Conservation (phyloP, 2,113 vertebrate species). For the Lasiurus borealis region DNA sequence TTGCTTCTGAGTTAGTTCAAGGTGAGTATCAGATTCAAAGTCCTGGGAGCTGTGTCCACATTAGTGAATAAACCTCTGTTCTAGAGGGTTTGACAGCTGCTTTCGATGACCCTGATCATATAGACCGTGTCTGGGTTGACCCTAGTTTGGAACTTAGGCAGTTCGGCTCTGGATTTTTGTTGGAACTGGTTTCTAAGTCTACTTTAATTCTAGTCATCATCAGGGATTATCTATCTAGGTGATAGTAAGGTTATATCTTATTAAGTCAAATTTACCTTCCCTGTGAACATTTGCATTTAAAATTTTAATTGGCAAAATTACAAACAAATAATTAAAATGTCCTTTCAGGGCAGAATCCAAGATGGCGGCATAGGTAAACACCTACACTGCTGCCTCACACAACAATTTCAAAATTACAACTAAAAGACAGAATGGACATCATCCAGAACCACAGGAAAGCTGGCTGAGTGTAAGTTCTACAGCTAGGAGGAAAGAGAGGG, state of each 20-base stretch:
- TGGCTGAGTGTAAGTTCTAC: too few species aligned
- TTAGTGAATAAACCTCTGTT: neutral
- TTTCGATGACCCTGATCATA: neutral
- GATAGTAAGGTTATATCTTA: neutral
- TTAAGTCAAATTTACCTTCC: neutral
- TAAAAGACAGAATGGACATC: too few species aligned
- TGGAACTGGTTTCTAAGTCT: neutral
- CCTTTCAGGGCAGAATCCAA: too few species aligned
- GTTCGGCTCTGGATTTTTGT: neutral
- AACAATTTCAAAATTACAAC: too few species aligned
- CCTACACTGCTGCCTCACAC: too few species aligned
- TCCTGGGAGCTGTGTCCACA: neutral
- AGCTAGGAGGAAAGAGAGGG: too few species aligned
- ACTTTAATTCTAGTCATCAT: neutral
- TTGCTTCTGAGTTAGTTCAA: neutral
- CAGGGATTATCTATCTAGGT: neutral
- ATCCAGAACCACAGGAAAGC: too few species aligned
- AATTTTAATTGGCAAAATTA: constrained; percentile 35
- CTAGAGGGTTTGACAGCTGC: neutral
- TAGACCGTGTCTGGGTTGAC: neutral
- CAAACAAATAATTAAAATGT: constrained; percentile 12
- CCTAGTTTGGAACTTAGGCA: neutral
- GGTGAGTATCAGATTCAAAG: neutral
- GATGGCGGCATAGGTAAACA: too few species aligned
- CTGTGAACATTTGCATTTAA: neutral